Evolutionary conservation across 2,797 vertebrate species (phyloP).

Genomic region (Cyprinella venusta): DNA sequence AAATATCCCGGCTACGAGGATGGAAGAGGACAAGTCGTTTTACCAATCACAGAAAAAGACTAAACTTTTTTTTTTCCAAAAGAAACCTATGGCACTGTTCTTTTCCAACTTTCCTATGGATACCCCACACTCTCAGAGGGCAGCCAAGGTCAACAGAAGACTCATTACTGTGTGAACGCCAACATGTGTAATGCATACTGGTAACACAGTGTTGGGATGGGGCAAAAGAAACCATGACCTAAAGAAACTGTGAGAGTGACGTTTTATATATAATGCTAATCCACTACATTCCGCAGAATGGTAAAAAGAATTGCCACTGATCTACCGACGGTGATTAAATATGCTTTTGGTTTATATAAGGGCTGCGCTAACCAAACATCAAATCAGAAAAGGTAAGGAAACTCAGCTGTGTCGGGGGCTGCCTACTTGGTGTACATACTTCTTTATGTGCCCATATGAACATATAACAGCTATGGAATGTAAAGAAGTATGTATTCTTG

Average conservation of each 20-base stretch:
- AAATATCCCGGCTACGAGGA: conserved; percentile 59
- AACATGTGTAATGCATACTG: conserved; percentile 72
- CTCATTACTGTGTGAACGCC: conserved; percentile 74
- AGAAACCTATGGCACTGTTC: conserved; percentile 55
- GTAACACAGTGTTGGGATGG: conserved; percentile 48
- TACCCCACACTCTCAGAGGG: conserved; percentile 74
- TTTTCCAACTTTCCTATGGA: conserved; percentile 63
- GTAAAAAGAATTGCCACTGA: conserved; percentile 43
- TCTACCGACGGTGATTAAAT: conserved; percentile 21
- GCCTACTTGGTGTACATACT: conserved; percentile 98
- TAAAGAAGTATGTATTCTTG: conserved; percentile 99
- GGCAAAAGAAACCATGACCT: conserved; percentile 62
- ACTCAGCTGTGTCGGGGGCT: conserved; percentile 69
- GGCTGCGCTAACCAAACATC: conserved; percentile 67
- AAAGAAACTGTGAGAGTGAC: conserved; percentile 82
- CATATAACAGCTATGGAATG: conserved; percentile 99
- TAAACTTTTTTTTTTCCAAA: conserved; percentile 51
- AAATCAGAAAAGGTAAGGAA: conserved; percentile 74
- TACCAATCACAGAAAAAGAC: conserved; percentile 60
- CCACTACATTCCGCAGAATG: conserved; percentile 72
- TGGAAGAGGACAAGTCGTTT: conserved; percentile 49
- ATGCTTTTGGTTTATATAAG: conserved; percentile 17
- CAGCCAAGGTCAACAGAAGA: conserved; percentile 76
- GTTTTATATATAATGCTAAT: conserved; percentile 75
- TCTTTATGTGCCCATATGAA: conserved; percentile 99